Percentiles rank a stretch among this genome's conserved stretches.
Conservation (phyloP, 2,888 invertebrate genomes). For the Nephrotoma guestfalica region DNA sequence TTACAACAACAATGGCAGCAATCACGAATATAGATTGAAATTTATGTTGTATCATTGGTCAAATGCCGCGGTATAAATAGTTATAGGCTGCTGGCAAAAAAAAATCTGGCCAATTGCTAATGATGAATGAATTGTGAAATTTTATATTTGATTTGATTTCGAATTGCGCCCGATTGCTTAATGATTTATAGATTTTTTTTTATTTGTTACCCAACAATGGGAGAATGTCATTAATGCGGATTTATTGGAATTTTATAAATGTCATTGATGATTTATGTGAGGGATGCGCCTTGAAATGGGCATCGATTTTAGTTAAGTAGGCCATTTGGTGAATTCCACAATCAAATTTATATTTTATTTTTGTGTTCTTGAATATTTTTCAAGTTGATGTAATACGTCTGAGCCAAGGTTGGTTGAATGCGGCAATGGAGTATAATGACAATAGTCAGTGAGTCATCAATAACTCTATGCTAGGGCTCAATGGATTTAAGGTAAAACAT, state of each 20-base stretch:
- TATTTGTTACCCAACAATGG: neutral
- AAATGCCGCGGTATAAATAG: neutral
- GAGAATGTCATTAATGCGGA: neutral
- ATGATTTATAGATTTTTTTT: neutral
- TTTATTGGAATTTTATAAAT: neutral
- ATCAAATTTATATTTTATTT: too few species aligned
- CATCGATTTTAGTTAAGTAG: too few species aligned
- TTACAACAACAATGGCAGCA: neutral
- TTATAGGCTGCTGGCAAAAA: neutral
- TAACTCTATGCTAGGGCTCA: too few species aligned
- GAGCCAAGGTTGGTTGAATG: too few species aligned
- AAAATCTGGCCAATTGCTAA: neutral
- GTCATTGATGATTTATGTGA: neutral
- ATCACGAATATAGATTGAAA: neutral
- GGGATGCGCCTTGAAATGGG: too few species aligned
- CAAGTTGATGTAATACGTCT: too few species aligned
- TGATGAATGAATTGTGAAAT: neutral
- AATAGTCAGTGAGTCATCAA: too few species aligned
- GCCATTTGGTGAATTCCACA: too few species aligned
- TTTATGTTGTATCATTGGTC: neutral
- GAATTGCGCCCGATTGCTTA: neutral
- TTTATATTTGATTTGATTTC: neutral
- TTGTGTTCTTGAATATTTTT: too few species aligned
- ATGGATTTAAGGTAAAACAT: too few species aligned
- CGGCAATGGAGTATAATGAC: too few species aligned